Evolutionary conservation across 2,113 vertebrate genomes (phyloP).

Genomic region (Rhinolophus sinicus): DNA sequence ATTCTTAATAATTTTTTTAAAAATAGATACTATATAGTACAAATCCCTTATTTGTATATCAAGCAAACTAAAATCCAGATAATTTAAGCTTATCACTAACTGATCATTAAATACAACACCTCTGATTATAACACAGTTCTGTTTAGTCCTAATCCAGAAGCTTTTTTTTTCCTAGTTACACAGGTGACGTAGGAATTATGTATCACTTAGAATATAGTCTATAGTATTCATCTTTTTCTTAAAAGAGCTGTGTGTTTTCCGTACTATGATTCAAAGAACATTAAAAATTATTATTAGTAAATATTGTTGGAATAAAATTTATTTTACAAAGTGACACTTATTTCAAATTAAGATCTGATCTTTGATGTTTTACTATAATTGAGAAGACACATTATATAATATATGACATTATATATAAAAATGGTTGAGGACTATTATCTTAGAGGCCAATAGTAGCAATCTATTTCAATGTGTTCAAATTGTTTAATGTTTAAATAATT

Average conservation of each 20-base stretch:
- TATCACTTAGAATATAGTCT: background rate
- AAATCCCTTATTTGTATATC: background rate
- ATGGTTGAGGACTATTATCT: background rate
- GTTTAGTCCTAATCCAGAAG: background rate
- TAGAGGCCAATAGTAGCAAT: background rate
- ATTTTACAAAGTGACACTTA: background rate
- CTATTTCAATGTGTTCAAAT: background rate
- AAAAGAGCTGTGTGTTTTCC: background rate
- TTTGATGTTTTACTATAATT: background rate
- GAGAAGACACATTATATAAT: background rate
- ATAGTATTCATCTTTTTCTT: background rate
- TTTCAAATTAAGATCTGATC: background rate
- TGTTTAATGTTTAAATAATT: background rate
- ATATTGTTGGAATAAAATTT: background rate
- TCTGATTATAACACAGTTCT: background rate
- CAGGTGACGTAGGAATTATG: background rate
- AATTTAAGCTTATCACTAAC: background rate
- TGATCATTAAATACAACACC: background rate
- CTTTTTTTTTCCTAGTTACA: background rate
- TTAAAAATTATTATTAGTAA: background rate
- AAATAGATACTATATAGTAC: background rate
- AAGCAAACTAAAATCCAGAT: background rate
- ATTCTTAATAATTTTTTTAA: background rate
- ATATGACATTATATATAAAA: background rate
- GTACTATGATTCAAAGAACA: background rate